Percentiles rank a stretch among this genome's conserved stretches.
Evolutionary conservation across 2,888 invertebrate genomes (phyloP).

Genomic region (Seira ritae): DNA sequence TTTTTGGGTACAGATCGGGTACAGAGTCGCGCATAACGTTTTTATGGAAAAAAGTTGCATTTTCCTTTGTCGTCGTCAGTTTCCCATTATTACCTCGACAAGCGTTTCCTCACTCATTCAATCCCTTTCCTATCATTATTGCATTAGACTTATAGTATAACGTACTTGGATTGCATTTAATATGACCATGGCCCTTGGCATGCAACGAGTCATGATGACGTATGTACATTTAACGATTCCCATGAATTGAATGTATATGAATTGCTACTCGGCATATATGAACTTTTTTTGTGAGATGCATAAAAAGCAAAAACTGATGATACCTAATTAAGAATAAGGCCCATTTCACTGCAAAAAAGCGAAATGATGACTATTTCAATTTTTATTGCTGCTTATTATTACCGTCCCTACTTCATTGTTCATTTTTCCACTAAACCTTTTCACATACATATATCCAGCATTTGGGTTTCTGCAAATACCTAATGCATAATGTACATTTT

Average conservation of each 20-base stretch:
- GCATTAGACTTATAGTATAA: background rate
- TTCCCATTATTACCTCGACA: constrained; percentile 14
- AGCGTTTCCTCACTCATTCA: constrained; percentile 42
- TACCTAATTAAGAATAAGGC: background rate
- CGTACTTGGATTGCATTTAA: constrained; percentile 23
- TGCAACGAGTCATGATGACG: constrained; percentile 25
- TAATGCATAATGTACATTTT: background rate
- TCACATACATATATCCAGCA: background rate
- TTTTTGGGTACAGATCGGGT: background rate
- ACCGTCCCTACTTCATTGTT: background rate
- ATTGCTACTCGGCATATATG: background rate
- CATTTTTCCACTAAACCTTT: background rate
- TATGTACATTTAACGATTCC: background rate
- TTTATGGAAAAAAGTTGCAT: constrained; percentile 39
- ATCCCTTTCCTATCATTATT: constrained; percentile 1
- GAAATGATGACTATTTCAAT: background rate
- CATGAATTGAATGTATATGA: background rate
- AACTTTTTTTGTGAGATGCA: constrained; percentile 18
- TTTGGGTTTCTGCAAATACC: background rate
- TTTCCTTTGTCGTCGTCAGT: constrained; percentile 33
- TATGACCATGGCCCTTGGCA: constrained; percentile 59
- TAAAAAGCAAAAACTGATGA: constrained; percentile 15
- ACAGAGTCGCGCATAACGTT: background rate
- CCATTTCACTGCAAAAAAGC: background rate
- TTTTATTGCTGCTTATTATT: too few relatives aligned